Percentiles rank a stretch among this genome's conserved stretches.
Conservation (phyloP, 2,888 invertebrate genomes). For the Willowsia nigromaculata region DNA sequence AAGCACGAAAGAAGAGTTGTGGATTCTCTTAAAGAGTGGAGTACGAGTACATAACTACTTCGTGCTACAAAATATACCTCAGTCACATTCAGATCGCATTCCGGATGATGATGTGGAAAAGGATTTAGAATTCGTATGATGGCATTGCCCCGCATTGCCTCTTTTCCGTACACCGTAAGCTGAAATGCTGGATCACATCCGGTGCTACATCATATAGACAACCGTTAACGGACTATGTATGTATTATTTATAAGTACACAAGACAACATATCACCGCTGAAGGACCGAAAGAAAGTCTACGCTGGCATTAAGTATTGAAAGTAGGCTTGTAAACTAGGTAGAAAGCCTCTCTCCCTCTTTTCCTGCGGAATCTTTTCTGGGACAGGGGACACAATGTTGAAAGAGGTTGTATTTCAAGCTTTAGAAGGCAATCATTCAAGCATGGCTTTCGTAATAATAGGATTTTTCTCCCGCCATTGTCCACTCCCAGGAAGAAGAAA, state of each 20-base stretch:
- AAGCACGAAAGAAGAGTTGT: not conserved
- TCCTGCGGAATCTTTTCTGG: slow-evolving; percentile 16
- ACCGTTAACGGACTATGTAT: not conserved
- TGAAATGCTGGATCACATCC: slow-evolving; percentile 45
- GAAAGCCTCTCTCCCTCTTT: slow-evolving; percentile 22
- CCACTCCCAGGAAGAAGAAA: slow-evolving; percentile 29
- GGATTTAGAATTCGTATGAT: slow-evolving; percentile 20
- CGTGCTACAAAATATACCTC: not conserved
- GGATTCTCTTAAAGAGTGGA: not conserved
- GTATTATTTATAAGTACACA: not conserved
- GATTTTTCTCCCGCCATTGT: slow-evolving; percentile 34
- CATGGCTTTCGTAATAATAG: slow-evolving; percentile 55
- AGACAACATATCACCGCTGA: not conserved
- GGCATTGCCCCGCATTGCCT: not conserved
- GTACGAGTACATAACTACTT: not conserved
- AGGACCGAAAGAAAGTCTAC: not conserved
- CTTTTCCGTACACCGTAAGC: not conserved
- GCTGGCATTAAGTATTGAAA: not conserved
- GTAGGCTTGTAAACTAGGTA: not conserved
- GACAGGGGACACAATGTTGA: slow-evolving; percentile 45
- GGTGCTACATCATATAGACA: slow-evolving; percentile 10
- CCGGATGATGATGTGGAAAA: not conserved
- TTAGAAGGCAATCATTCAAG: slow-evolving; percentile 56
- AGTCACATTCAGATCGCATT: not conserved
- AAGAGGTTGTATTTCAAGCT: slow-evolving; percentile 61